A percentile compares a stretch with the other conserved stretches of the same genome.
Conservation (phyloP, 2,113 vertebrate genomes). For the Pogona vitticeps region DNA sequence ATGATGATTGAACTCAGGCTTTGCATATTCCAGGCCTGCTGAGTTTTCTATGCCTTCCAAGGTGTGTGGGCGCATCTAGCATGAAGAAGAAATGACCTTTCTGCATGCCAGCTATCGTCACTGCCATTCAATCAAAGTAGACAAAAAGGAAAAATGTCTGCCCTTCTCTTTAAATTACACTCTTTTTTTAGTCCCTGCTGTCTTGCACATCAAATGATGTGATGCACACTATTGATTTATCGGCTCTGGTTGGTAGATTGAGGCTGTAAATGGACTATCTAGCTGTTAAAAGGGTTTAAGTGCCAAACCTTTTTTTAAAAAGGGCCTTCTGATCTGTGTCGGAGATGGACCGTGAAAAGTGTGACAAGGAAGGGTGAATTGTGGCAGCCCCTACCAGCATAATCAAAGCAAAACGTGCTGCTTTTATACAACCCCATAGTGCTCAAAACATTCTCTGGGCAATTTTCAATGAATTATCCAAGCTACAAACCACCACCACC, state of each 20-base stretch:
- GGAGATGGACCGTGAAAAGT: slow-evolving; percentile 6
- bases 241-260: slow-evolving; percentile 22
- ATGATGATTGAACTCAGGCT: background rate
- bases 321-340: background rate
- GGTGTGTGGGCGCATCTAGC: background rate
- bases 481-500: too few relatives aligned
- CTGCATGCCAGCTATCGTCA: rapidly evolving
- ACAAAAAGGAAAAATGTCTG: background rate
- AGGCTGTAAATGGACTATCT: slow-evolving; percentile 26
- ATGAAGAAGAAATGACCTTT: background rate
- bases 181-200: background rate
- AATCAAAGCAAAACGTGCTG: too few relatives aligned
- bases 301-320: slow-evolving; percentile 22
- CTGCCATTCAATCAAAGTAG: background rate
- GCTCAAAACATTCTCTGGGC: too few relatives aligned
- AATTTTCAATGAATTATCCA: too few relatives aligned
- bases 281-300: slow-evolving; percentile 42
- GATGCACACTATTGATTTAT: slow-evolving; percentile 9
- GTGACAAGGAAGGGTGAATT: background rate
- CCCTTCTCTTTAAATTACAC: background rate
- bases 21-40: background rate
- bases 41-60: background rate
- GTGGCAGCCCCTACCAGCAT: background rate
- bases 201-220: slow-evolving; percentile 30
- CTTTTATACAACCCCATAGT: too few relatives aligned